phyloP scores from a whole-genome alignment of 1,140 invertebrate genomes.

The Pygmarrhopalites habei region DNA sequence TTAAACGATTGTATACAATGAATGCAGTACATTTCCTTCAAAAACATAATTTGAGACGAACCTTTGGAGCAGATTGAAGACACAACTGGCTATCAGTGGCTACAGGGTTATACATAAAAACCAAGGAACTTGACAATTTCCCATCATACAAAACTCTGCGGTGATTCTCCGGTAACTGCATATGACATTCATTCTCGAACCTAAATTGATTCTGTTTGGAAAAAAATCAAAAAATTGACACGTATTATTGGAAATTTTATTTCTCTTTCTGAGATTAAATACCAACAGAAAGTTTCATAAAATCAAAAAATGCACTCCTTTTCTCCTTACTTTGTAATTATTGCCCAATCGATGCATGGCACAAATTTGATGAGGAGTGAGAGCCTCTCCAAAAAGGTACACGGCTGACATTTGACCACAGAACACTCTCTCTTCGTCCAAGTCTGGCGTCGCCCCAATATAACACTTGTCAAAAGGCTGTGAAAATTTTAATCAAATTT shows the following conservation, averaged over 20 bases:
- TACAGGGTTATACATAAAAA: constrained; percentile 99
- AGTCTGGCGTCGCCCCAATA: constrained; percentile 90
- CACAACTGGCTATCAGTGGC: constrained; percentile 96
- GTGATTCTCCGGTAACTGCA: constrained; percentile 63
- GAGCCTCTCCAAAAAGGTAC: constrained; percentile 93
- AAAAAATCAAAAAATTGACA: no score
- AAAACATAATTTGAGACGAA: no score
- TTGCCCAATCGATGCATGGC: constrained; percentile 92
- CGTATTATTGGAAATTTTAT: no score
- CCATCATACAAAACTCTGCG: constrained; percentile 94
- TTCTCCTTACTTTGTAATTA: constrained; percentile 91
- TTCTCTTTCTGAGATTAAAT: no score
- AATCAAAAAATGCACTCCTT: no score
- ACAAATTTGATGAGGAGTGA: constrained; percentile 93
- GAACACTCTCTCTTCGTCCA: constrained; percentile 94
- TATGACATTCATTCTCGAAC: constrained; percentile 95
- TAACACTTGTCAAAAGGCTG: constrained; percentile 99
- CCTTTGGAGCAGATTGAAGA: constrained; percentile 92
- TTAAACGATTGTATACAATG: no score
- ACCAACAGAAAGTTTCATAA: no score
- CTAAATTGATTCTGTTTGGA: constrained; percentile 98
- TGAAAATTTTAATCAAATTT: no score
- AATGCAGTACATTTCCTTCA: no score
- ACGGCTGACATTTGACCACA: constrained; percentile 99
- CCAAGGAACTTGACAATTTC: constrained; percentile 88